Conservation (phyloP, 2,888 invertebrate species). For the Caenorhabditis afra region DNA sequence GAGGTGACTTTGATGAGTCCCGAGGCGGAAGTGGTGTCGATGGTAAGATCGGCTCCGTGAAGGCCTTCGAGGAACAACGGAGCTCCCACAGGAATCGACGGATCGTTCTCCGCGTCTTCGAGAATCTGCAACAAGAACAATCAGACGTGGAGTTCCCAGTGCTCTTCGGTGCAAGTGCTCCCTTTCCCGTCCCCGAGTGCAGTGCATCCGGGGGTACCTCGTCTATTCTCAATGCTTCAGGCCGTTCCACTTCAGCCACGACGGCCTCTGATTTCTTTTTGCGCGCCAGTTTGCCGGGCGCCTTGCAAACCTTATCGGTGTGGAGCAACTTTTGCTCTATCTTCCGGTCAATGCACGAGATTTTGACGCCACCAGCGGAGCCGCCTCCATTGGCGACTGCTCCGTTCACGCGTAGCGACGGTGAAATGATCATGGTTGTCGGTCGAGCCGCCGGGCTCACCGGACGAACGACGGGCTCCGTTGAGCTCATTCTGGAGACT, state of each 20-base stretch:
- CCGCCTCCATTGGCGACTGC: slow-evolving; percentile 10
- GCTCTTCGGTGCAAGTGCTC: background rate
- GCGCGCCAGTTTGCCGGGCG: slow-evolving; percentile 43
- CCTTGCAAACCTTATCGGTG: slow-evolving; percentile 56
- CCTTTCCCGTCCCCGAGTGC: too few relatives aligned
- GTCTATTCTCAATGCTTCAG: slow-evolving; percentile 37
- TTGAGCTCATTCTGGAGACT: slow-evolving; percentile 37
- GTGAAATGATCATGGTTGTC: slow-evolving; percentile 52
- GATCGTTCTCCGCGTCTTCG: slow-evolving; percentile 71
- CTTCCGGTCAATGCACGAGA: slow-evolving; percentile 65
- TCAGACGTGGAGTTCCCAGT: too few relatives aligned
- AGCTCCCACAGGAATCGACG: slow-evolving; percentile 76
- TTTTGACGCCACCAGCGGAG: slow-evolving; percentile 56
- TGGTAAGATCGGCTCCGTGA: slow-evolving; percentile 59
- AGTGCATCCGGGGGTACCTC: slow-evolving; percentile 38
- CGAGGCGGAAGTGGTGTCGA: slow-evolving; percentile 58
- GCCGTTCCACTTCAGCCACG: slow-evolving; percentile 21
- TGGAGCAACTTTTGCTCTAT: slow-evolving; percentile 62
- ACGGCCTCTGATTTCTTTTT: slow-evolving; percentile 32
- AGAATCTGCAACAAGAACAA: slow-evolving; percentile 57
- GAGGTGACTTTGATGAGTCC: slow-evolving; percentile 59
- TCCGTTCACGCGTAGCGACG: slow-evolving; percentile 42
- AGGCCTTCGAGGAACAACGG: slow-evolving; percentile 78
- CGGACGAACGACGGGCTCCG: slow-evolving; percentile 12
- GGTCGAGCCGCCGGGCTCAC: slow-evolving; percentile 34